Evolutionary conservation across 2,113 vertebrate genomes (phyloP), one percentile per base, ranked within the genome.

Genomic region (Rousettus leschenaultii): DNA sequence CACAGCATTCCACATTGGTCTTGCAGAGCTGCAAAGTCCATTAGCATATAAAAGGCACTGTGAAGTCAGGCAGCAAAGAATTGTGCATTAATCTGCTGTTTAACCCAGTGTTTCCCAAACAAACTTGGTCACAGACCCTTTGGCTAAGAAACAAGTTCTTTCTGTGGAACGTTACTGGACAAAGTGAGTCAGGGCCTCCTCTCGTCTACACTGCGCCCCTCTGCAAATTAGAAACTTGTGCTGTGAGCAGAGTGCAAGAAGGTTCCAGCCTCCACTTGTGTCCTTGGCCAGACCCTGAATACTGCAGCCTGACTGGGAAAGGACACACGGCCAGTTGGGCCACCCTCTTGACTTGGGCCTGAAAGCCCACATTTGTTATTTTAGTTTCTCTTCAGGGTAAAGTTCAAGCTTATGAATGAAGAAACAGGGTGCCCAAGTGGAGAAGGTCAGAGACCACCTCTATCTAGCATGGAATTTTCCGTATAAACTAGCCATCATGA

Each of bases 231-330:
- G 30, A 75, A 83, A 66, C 21, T 0, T 2, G 2, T 1, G 0
- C 0, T 4, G 48, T 33, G 77, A 43, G 33, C 38, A 22, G 26
- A 16, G 28, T 0, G 10, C 9, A n/a, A 53, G 11, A 0, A 0
- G 53, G 28, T n/a, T 15, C 0, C 12, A 55, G 19, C 43, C 2
- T 48, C 57, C 12, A 24, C 7, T 22, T 8, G 43, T 2, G 7
- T 0, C n/a, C 82, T 59, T 10, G 38, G 59, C 53, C 35, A 65
- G 48, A 33, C 16, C 15, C 15, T 6, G 30, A 51, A 26, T 2
- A 21, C 30, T 53, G 71, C 19, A 18, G 48, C 63, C 84, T 55
- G 19, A 48, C 22, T 21, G 35, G 35, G 28, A 48, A 43, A 86
- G 94, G 16, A 63, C 13, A 82, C 5, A 2, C 0, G 11, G 57